These are phyloP conservation scores for Napeogenes sylphis DNA, from an alignment of 2,888 invertebrate genomes.

Conservation along the genomic window DNA sequence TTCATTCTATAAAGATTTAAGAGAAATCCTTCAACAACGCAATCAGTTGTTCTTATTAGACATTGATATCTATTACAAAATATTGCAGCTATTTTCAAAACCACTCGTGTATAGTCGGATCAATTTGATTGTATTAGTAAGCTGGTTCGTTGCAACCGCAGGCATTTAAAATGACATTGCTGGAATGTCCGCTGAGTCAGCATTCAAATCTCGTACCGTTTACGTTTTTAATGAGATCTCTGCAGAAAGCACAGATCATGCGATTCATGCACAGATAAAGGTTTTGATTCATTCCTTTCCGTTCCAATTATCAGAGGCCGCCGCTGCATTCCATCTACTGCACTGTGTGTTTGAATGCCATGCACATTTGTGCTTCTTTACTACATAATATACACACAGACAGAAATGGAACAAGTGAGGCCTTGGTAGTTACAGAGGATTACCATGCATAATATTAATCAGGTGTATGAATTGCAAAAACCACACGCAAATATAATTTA, in stretches of 20 bases:
- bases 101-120: too few relatives aligned
- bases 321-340: constrained; percentile 10
- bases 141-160: constrained; percentile 8
- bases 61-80: too few relatives aligned
- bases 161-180: constrained; percentile 12
- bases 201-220: constrained; percentile 33
- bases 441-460: constrained; percentile 34
- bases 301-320: constrained; percentile 30
- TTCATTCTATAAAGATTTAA: background rate
- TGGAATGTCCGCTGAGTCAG: constrained; percentile 31
- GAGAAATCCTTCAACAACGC: background rate
- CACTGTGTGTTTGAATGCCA: constrained; percentile 6
- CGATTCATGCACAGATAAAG: constrained; percentile 42
- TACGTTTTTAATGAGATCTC: constrained; percentile 43
- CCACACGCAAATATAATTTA: constrained; percentile 1
- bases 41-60: background rate
- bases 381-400: constrained; percentile 8
- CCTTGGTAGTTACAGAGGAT: constrained; percentile 27
- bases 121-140: constrained; percentile 2
- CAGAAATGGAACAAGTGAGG: constrained; percentile 12
- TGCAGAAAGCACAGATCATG: constrained; percentile 36
- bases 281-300: constrained; percentile 35
- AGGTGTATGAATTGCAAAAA: constrained; percentile 29
- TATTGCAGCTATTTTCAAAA: too few relatives aligned
- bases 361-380: constrained; percentile 2